Evolutionary conservation across 2,888 invertebrate genomes (phyloP), one percentile per base, ranked within the genome.

Genomic region (Erebia palarica): DNA sequence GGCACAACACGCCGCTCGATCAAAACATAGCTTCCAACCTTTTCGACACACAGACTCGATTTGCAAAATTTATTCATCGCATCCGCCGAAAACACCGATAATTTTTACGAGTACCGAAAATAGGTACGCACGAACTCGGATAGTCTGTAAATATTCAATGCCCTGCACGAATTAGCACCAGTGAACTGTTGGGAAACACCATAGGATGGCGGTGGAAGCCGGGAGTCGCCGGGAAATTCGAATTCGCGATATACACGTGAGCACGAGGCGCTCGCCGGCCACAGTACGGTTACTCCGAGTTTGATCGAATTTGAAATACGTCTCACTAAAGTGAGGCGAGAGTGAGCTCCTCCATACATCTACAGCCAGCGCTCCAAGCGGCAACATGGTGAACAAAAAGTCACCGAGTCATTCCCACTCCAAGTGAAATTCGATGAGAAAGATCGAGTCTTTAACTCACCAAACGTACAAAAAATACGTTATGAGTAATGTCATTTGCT

Each of bases 201-300:
- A 89, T 86, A 81, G 78, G 83, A 85, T 84, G 84, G 82, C 85
- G 81, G 81, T 84, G 82, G 67, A 83, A 85, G 81, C 83, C 84
- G 82, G 83, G 81, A 84, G 82, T 84, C 84, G 86, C 84, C 89
- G 90, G 90, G 86, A 90, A 92, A 92, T 84, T 89, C 86, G 82
- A 82, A 84, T 84, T 86, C 83, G 84, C 84, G 82, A 80, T 72
- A 80, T 80, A 82, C 86, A 86, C 87, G 85, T 86, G 84, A 95
- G 95, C 95, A 95, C 94, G 96, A 96, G 96, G 87, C 95, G 96
- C 86, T 89, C 89, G 80, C 94, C 94, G 87, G 94, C 94, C 82
- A 85, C 85, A n/a, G n/a, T n/a, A n/a, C n/a, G n/a, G n/a, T n/a
- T n/a, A n/a, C n/a, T n/a, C n/a, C n/a, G n/a, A n/a, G n/a, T n/a